Base-by-base conservation (phyloP, 2,888 invertebrate genomes). In the Microdon myrmicae region DNA sequence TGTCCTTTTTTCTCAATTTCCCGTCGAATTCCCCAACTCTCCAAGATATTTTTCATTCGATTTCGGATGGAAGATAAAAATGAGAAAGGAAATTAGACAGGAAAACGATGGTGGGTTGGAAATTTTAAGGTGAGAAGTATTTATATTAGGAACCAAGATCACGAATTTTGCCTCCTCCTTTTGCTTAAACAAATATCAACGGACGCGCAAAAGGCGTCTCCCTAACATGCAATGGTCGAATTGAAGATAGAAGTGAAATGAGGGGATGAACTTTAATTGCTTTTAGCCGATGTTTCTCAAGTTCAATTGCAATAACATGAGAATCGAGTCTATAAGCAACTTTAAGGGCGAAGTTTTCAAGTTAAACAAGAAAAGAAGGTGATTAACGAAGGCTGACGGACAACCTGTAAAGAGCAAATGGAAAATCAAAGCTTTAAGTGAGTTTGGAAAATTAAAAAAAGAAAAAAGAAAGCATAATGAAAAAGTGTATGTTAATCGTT, bases 91-190 rank as follows among this genome's bases (percentile, higher is more conserved):
- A 35, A 44, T 49, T 44, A 16, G 1, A 16, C 10, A 10, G 9
- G 34, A 53, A n/a, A n/a, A n/a, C n/a, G n/a, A 41, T 34, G 13
- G 20, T n/a, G 32, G 34, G 25, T 37, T 13, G 35, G 54, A 43
- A 43, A 49, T 47, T 51, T 43, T 12, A 56, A 58, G 64, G 64
- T 64, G 64, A 47, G 51, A 64, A 64, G 64, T 64, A 53, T 64
- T 64, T 64, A 53, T 44, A 47, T 53, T 64, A 13, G 41, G 38
- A 53, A 47, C 45, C 41, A 47, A 45, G 37, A 49, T 49, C 55
- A 45, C 45, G 45, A 37, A 56, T 49, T 55, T 38, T 47, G 5
- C 14, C n/a, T 20, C 9, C 10, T 37, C 23, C 23, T 12, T 7
- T 14, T 23, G 6, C 2, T 8, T 14, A 29, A 23, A n/a, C n/a